phyloP scores from a whole-genome alignment of 2,797 vertebrate genomes.

The Melopsittacus undulatus region DNA sequence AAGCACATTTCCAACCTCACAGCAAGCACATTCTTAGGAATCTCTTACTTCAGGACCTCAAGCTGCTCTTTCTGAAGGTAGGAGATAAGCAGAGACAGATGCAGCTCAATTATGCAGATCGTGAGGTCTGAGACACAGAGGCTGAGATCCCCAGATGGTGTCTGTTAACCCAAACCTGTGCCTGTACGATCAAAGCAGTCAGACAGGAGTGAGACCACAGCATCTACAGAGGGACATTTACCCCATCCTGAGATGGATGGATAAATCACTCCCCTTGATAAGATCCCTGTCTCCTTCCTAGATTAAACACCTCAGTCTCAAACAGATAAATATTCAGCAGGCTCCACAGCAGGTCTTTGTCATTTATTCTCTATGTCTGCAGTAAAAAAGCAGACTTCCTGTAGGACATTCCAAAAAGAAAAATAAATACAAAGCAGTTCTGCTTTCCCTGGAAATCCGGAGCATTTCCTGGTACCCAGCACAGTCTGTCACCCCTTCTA shows the following conservation, averaged over 20 bases:
- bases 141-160: not conserved
- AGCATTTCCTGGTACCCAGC: not conserved
- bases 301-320: not conserved
- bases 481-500: constrained; percentile 44
- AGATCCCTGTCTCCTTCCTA: not conserved
- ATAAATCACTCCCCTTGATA: not conserved
- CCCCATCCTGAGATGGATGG: fast-evolving
- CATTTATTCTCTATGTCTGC: constrained; percentile 6
- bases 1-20: not conserved
- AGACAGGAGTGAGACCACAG: not conserved
- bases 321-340: not conserved
- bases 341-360: not conserved
- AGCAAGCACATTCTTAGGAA: not conserved
- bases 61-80: not conserved
- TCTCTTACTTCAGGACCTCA: not conserved
- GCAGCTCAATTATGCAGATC: not conserved
- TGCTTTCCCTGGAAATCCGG: not conserved
- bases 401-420: not conserved
- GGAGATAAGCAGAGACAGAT: not conserved
- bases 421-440: constrained; percentile 19
- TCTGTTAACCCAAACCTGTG: not conserved
- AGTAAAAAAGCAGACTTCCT: not conserved
- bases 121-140: not conserved
- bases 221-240: not conserved
- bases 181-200: not conserved